A percentile compares a stretch with the other conserved stretches of the same genome.
Conservation (phyloP, 2,797 vertebrate species). For the Lophotriccus pileatus region DNA sequence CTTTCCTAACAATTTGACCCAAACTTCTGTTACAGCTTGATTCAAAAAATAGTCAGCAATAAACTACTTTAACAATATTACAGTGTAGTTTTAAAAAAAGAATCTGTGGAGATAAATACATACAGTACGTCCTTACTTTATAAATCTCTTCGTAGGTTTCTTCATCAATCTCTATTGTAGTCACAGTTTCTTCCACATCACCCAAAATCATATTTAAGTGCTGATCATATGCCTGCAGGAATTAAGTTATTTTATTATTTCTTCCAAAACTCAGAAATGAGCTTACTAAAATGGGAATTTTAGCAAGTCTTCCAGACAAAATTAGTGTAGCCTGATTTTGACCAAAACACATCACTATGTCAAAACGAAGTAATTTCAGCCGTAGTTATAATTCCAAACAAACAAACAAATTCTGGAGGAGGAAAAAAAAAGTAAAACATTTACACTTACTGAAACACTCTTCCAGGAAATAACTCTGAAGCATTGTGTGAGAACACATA, state of each 20-base stretch:
- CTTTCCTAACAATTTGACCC: background rate
- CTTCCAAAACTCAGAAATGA: background rate
- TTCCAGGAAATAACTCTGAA: background rate
- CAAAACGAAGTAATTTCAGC: background rate
- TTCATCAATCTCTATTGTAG: constrained; percentile 98
- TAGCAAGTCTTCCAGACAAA: background rate
- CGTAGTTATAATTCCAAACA: background rate
- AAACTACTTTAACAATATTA: background rate
- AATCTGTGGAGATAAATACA: background rate
- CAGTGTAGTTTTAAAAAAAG: background rate
- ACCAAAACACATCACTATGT: background rate
- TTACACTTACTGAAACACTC: background rate
- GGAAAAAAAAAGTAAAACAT: background rate
- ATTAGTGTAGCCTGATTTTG: background rate
- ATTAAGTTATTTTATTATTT: background rate
- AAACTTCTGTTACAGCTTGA: background rate
- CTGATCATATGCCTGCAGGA: constrained; percentile 93
- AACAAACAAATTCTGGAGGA: background rate
- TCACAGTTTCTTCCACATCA: constrained; percentile 98
- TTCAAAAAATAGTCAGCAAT: background rate
- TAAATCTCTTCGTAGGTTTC: constrained; percentile 99
- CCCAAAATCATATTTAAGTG: constrained; percentile 99
- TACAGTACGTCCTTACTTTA: constrained; percentile 80
- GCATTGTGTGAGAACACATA: background rate
- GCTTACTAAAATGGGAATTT: background rate